These are phyloP conservation scores for Spea multiplicata DNA, from an alignment of 2,113 vertebrate genomes.

Conservation along the genomic window DNA sequence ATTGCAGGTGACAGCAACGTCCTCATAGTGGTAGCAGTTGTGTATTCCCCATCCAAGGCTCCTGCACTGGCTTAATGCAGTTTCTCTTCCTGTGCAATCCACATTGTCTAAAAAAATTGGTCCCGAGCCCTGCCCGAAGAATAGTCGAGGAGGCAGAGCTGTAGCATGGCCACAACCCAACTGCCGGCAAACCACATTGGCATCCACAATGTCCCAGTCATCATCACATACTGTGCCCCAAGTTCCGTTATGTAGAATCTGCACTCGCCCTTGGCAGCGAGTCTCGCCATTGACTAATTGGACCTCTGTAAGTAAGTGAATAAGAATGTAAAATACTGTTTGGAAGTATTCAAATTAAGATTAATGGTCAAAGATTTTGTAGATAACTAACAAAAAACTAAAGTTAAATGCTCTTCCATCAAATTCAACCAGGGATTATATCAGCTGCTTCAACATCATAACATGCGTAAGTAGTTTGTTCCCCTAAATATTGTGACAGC, in stretches of 20 bases:
- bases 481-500: no score
- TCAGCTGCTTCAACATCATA: no score
- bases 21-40: constrained; percentile 98
- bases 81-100: constrained; percentile 84
- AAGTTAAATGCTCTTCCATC: no score
- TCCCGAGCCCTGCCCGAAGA: constrained; percentile 81
- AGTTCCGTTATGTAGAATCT: constrained; percentile 75
- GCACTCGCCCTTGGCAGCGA: constrained; percentile 85
- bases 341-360: no score
- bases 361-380: no score
- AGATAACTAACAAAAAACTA: no score
- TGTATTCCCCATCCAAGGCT: constrained; percentile 91
- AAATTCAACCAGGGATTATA: no score
- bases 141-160: constrained; percentile 70
- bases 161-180: constrained; percentile 80
- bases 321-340: background rate
- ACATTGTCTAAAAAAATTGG: constrained; percentile 91
- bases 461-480: no score
- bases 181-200: constrained; percentile 89
- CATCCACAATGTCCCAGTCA: constrained; percentile 94
- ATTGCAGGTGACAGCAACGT: constrained; percentile 82
- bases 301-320: constrained; percentile 63
- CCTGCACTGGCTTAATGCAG: constrained; percentile 77
- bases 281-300: constrained; percentile 79
- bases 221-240: constrained; percentile 97